Evolutionary conservation across 2,888 invertebrate species (phyloP).

Genomic region (Chorisops tibialis): DNA sequence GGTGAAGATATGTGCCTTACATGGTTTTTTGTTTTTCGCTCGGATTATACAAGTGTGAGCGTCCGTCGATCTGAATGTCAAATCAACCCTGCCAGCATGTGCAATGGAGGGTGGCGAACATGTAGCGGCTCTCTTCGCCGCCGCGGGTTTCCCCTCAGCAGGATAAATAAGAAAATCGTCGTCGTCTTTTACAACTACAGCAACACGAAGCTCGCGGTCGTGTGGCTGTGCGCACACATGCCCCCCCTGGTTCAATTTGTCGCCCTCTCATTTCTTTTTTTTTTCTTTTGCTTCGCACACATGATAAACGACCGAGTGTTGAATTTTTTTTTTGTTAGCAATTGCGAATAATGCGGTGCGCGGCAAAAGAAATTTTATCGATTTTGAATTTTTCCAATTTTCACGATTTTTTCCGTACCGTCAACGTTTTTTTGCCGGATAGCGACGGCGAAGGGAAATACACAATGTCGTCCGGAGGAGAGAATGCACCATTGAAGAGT

Average conservation of each 20-base stretch:
- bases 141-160: no score
- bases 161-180: no score
- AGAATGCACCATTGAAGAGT: no score
- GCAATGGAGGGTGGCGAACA: no score
- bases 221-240: not conserved
- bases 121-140: no score
- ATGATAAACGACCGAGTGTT: not conserved
- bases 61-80: no score
- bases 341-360: conserved; percentile 22
- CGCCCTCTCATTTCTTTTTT: conserved; percentile 7
- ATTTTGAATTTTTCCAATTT: conserved; percentile 27
- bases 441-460: not conserved
- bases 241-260: not conserved
- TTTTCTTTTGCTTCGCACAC: conserved; percentile 7
- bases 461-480: not conserved
- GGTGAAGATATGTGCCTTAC: no score
- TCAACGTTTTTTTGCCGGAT: conserved; percentile 5
- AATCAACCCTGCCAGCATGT: no score
- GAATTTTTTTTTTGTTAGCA: conserved; percentile 11
- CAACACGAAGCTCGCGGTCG: not conserved
- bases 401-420: not conserved
- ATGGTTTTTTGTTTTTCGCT: no score
- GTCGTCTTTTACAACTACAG: no score
- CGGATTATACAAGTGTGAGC: no score
- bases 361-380: conserved; percentile 31